A percentile compares a stretch with the other conserved stretches of the same genome.
Evolutionary conservation across 2,797 vertebrate species (phyloP).

Genomic region (Sebastolobus altivelis): DNA sequence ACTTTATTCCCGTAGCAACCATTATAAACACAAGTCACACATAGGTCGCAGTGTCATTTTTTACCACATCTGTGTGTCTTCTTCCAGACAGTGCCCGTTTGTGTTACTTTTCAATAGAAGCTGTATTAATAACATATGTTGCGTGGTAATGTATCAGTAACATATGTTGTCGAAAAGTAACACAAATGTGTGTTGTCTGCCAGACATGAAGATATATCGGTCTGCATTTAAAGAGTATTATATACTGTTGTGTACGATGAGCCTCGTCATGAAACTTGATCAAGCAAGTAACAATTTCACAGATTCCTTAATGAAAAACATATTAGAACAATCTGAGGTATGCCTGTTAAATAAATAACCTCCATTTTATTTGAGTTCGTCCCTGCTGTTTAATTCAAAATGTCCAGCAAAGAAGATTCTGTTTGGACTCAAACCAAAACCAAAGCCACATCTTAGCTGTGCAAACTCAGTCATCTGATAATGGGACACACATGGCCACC

Average conservation of each 20-base stretch:
- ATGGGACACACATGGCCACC: conserved; percentile 75
- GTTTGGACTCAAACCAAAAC: conserved; percentile 40
- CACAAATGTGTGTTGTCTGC: conserved; percentile 13
- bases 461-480: conserved; percentile 54
- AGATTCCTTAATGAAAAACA: conserved; percentile 16
- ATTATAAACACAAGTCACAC: conserved; percentile 23
- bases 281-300: background rate
- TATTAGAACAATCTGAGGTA: background rate
- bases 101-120: conserved; percentile 20
- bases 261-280: background rate
- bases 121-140: conserved; percentile 41
- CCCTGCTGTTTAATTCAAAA: background rate
- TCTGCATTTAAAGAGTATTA: background rate
- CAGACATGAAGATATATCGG: conserved; percentile 10
- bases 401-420: background rate
- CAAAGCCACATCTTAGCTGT: conserved; percentile 55
- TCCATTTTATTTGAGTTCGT: background rate
- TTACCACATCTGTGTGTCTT: conserved; percentile 16
- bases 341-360: background rate
- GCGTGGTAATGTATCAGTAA: conserved; percentile 8
- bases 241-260: background rate
- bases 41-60: conserved; percentile 6
- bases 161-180: conserved; percentile 15
- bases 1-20: conserved; percentile 21
- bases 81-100: conserved; percentile 15